Evolutionary conservation across 2,113 vertebrate species (phyloP), one percentile per base, ranked within the genome.

Genomic region (Ceyx melanurus): DNA sequence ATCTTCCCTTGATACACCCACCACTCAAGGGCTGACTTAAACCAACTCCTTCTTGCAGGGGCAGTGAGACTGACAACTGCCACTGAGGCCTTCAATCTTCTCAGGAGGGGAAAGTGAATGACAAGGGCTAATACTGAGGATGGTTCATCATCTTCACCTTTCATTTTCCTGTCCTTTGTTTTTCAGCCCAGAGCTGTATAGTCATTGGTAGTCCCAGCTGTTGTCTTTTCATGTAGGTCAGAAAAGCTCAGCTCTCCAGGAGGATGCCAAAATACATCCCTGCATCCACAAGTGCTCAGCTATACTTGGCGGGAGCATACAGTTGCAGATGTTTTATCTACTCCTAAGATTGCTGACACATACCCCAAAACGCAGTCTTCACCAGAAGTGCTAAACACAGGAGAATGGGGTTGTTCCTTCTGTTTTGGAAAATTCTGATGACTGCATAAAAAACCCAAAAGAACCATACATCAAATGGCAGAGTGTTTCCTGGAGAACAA

Each of bases 71-170:
- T 71, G 86, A 21, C 76, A 81, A 66, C 65, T 94, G 94, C 79
- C 20, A 8, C 33, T 23, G 57, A 65, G 64, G n/a, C 60, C 73
- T 86, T 89, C 53, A 86, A 88, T 95, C 51, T 89, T 86, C 81
- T 82, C 1, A 0, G 62, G 53, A 92, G 62, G 72, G 26, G 71
- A 94, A 82, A 89, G 76, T 82, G 84, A 91, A 70, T 10, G 22
- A 66, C 62, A 64, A 45, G 67, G 51, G 60, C 50, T 79, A 73
- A 58, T 46, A 10, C 54, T 57, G 77, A 79, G 62, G 70, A 28
- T 85, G 89, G 92, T 33, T 89, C 60, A 71, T 75, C 81, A 76
- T 54, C 83, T 89, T 76, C 71, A 91, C 58, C 78, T 87, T 93
- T 82, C 78, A 76, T 78, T 94, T 86, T 58, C 73, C 48, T 64